Evolutionary conservation across 1,140 invertebrate genomes (phyloP).

Genomic region (Eupristina koningsbergeri): DNA sequence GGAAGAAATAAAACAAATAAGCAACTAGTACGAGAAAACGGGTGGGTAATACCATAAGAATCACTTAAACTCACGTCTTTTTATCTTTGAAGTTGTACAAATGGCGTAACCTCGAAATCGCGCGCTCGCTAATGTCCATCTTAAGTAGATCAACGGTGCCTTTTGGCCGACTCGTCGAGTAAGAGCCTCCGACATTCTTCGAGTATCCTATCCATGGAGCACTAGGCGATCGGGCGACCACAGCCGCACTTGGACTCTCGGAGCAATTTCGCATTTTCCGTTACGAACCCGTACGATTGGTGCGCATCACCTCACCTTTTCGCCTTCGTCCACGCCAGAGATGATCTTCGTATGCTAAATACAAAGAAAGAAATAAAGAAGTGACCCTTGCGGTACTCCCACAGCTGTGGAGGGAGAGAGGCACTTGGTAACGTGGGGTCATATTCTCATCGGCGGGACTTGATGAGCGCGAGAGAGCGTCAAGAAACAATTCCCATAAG

Average conservation of each 20-base stretch:
- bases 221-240: background rate
- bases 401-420: slow-evolving; percentile 52
- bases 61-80: slow-evolving; percentile 47
- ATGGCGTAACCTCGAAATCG: slow-evolving; percentile 9
- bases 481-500: slow-evolving; percentile 45
- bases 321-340: background rate
- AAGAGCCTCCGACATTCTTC: background rate
- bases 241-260: background rate
- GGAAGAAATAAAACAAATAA: background rate
- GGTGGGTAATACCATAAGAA: slow-evolving; percentile 23
- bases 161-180: background rate
- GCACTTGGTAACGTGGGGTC: slow-evolving; percentile 54
- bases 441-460: slow-evolving; percentile 63
- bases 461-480: slow-evolving; percentile 10
- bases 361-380: slow-evolving; percentile 43
- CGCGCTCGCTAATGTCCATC: slow-evolving; percentile 12
- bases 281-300: background rate
- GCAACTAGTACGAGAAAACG: background rate
- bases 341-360: slow-evolving; percentile 25
- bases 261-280: slow-evolving; percentile 30
- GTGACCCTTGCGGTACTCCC: slow-evolving; percentile 66
- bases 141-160: slow-evolving; percentile 3
- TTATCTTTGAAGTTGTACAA: slow-evolving; percentile 9
- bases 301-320: background rate
- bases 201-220: background rate